Evolutionary conservation across 2,888 invertebrate genomes (phyloP).

Genomic region (Dioctria rufipes): DNA sequence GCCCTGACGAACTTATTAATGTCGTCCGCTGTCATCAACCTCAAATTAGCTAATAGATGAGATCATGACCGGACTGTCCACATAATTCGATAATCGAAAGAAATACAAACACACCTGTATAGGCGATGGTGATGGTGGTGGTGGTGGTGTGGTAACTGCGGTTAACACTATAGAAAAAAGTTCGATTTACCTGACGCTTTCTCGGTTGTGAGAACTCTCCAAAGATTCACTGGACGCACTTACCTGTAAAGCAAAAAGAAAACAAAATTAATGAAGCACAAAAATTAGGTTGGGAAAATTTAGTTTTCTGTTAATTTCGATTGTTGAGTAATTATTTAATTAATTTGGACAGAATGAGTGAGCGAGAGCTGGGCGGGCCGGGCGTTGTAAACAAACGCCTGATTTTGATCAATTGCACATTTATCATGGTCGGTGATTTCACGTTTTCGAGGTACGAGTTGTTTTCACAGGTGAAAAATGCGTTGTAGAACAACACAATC

Average conservation of each 20-base stretch:
- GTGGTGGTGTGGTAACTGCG: too few species aligned
- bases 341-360: slow-evolving; percentile 47
- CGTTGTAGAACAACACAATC: neutral
- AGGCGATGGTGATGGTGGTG: too few species aligned
- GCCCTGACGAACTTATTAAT: too few species aligned
- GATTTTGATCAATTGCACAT: slow-evolving; percentile 39
- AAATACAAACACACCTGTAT: slow-evolving; percentile 9
- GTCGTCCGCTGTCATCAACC: slow-evolving; percentile 16
- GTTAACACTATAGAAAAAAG: neutral
- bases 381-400: neutral
- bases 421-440: slow-evolving; percentile 30
- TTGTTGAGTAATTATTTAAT: slow-evolving; percentile 44
- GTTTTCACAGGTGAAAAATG: slow-evolving; percentile 21
- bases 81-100: slow-evolving; percentile 28
- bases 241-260: slow-evolving; percentile 29
- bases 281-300: slow-evolving; percentile 8
- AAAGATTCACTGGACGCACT: slow-evolving; percentile 10
- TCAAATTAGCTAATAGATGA: neutral
- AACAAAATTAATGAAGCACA: slow-evolving; percentile 25
- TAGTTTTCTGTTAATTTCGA: slow-evolving; percentile 37
- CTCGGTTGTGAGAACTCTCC: neutral
- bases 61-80: neutral
- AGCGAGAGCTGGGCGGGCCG: slow-evolving; percentile 7
- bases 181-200: too few species aligned
- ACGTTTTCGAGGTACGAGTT: slow-evolving; percentile 22